These are phyloP conservation scores for Xestia xanthographa DNA, from an alignment of 2,888 invertebrate genomes.

Conservation along the genomic window DNA sequence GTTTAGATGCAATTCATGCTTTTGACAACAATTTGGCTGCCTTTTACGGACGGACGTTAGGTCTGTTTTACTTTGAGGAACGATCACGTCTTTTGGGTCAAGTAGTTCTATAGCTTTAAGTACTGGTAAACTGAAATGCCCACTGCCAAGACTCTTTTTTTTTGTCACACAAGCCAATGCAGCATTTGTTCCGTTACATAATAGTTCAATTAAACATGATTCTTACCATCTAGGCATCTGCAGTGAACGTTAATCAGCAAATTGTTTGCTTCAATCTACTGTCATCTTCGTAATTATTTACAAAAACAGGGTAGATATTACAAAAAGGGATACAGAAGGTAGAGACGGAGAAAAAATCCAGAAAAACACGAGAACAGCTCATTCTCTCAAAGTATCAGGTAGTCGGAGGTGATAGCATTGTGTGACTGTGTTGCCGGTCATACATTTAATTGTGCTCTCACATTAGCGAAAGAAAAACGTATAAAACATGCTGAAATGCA, in stretches of 20 bases:
- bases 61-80: neutral
- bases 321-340: slow-evolving; percentile 11
- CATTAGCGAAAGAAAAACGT: neutral
- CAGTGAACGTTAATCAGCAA: slow-evolving; percentile 25
- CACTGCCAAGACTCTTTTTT: neutral
- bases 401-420: too few relatives aligned
- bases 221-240: slow-evolving; percentile 26
- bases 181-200: slow-evolving; percentile 1
- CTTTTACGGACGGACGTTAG: neutral
- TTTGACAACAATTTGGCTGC: neutral
- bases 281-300: slow-evolving; percentile 18
- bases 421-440: neutral
- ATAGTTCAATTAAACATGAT: slow-evolving; percentile 17
- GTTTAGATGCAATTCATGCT: neutral
- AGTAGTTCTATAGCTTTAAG: neutral
- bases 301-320: neutral
- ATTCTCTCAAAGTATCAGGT: neutral
- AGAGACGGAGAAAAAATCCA: neutral
- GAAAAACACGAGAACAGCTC: neutral
- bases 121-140: neutral
- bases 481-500: neutral
- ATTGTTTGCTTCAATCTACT: slow-evolving; percentile 29
- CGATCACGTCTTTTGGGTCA: neutral
- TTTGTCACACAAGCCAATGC: slow-evolving; percentile 1
- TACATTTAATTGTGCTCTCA: neutral